Evolutionary conservation across 1,140 invertebrate genomes (phyloP).

Genomic region (honey bee (Apis mellifera)): DNA sequence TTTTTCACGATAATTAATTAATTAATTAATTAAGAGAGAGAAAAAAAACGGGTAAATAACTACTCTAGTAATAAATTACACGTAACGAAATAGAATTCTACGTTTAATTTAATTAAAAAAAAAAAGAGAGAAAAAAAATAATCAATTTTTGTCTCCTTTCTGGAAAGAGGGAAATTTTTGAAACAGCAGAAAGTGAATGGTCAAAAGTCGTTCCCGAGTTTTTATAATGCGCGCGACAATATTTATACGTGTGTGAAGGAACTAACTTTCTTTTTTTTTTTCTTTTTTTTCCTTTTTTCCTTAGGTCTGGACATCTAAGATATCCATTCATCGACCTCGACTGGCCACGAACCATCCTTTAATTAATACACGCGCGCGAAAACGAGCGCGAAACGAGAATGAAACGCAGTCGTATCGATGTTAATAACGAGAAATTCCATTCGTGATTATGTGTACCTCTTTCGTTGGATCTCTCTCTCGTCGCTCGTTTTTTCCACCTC

Average conservation of each 20-base stretch:
- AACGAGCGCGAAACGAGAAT: not conserved
- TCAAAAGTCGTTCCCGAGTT: constrained; percentile 2
- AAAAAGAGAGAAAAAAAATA: not conserved
- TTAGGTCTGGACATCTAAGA: constrained; percentile 46
- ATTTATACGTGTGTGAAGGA: constrained; percentile 34
- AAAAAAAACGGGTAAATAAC: not conserved
- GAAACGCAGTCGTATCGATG: constrained; percentile 15
- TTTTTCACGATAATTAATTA: not conserved
- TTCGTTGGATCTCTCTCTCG: not conserved
- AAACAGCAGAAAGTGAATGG: constrained; percentile 6
- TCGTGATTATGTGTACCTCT: constrained; percentile 41
- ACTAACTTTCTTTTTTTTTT: constrained; percentile 39
- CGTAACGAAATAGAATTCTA: not conserved
- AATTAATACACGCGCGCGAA: constrained; percentile 1
- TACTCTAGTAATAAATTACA: not conserved
- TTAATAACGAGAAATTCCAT: constrained; percentile 2
- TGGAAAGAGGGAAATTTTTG: not conserved
- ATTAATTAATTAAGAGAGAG: not conserved
- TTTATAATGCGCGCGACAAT: constrained; percentile 39
- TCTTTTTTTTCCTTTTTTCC: too few species aligned
- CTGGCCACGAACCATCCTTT: constrained; percentile 13
- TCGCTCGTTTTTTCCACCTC: not conserved
- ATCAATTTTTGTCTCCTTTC: not conserved
- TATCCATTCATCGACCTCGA: constrained; percentile 22
- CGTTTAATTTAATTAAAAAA: not conserved